Base-by-base conservation (phyloP, 2,888 invertebrate genomes). In the Hirtodrosophila trivittata region DNA sequence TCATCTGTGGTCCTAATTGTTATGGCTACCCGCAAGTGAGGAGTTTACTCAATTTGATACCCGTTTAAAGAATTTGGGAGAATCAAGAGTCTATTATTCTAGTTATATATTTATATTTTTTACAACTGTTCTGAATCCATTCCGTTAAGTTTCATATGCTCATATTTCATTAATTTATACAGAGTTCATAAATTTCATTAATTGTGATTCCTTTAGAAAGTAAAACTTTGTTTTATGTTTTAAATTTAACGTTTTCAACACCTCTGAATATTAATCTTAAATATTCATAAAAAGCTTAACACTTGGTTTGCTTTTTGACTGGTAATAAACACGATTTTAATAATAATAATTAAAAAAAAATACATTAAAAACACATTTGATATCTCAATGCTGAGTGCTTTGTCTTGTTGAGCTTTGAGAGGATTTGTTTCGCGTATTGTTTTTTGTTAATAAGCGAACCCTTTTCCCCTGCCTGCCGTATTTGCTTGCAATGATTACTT, bases 1-100 rank as follows among this genome's bases (percentile, higher is more conserved):
- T 90, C 12, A 60, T 90, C 16, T 90, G 90, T 38, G 88, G 90
- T 9, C 46, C 75, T 0, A 71, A 60, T 8, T 90, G 90, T 45
- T 75, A 63, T 41, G 77, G 76, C 10, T 66, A 51, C 3, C 46
- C 43, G 16, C 62, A 63, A 28, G 16, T 77, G 1, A 72, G 51
- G 21, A n/a, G 49, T 2, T 38, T 72, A 1, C 63, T 54, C 12
- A 57, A 41, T 5, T 30, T 51, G 1, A 26, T 45, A 13, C 26
- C 50, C 14, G 16, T 56, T 12, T 57, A 21, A 21, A 21, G n/a
- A n/a, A n/a, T n/a, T n/a, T n/a, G 25, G 3, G 6, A 6, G 25
- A 4, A 25, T 25, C 25, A 25, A 28, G 28, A 8, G 1, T 9
- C n/a, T 28, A 8, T 28, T 28, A 28, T 3, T 9, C 5, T 28